A percentile compares a stretch with the other conserved stretches of the same genome.
These are phyloP conservation scores for Steinernema khuongi DNA, from an alignment of 1,140 invertebrate species.

Conservation along the genomic window DNA sequence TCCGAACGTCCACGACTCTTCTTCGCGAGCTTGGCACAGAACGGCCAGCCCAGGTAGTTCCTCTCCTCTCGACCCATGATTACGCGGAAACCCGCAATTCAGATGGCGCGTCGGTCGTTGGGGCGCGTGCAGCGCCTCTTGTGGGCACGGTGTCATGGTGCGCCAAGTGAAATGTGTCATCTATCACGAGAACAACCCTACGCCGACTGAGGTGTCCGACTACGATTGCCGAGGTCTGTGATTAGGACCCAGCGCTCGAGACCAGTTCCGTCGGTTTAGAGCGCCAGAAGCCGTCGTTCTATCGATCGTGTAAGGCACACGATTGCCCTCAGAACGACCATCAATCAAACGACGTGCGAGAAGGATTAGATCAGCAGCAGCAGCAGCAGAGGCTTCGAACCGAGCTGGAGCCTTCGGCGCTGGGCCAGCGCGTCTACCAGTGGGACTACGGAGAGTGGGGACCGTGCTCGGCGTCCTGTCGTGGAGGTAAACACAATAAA, in stretches of 20 bases:
- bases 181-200: conserved; percentile 10
- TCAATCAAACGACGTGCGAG: conserved; percentile 11
- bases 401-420: background rate
- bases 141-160: conserved; percentile 61
- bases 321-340: conserved; percentile 3
- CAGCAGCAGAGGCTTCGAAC: background rate
- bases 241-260: background rate
- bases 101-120: conserved; percentile 35
- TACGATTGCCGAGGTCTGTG: conserved; percentile 6
- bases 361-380: background rate
- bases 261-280: background rate
- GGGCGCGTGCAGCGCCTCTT: conserved; percentile 57
- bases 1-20: background rate
- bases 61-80: background rate
- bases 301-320: background rate
- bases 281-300: conserved; percentile 1
- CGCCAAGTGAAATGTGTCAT: conserved; percentile 21
- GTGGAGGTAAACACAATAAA: conserved; percentile 76
- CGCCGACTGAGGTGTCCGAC: conserved; percentile 13
- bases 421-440: conserved; percentile 17
- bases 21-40: conserved; percentile 1
- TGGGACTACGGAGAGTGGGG: conserved; percentile 67
- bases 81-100: background rate
- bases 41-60: background rate
- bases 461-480: conserved; percentile 84